phyloP scores from a whole-genome alignment of 2,797 vertebrate genomes.

The Siniperca obscura region DNA sequence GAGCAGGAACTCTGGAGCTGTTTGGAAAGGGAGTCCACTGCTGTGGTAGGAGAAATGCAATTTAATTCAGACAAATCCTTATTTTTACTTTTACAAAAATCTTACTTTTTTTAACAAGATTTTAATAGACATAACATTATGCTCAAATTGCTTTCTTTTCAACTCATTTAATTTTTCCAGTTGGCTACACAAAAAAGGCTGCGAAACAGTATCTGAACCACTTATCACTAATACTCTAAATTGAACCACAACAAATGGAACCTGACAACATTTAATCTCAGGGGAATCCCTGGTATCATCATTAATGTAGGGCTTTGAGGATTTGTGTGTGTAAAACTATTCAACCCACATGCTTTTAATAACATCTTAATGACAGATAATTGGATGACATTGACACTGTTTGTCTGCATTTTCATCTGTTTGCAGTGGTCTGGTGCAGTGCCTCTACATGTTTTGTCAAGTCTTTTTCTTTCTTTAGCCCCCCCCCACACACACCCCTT shows the following conservation, averaged over 20 bases:
- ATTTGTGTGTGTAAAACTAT: slow-evolving; percentile 15
- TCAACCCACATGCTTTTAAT: slow-evolving; percentile 30
- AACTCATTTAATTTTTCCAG: background rate
- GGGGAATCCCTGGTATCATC: slow-evolving; percentile 6
- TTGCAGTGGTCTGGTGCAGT: slow-evolving; percentile 19
- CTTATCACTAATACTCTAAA: background rate
- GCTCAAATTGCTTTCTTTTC: background rate
- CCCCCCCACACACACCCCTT: background rate
- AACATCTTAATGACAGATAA: slow-evolving; percentile 40
- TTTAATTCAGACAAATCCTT: slow-evolving; percentile 28
- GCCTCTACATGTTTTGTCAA: slow-evolving; percentile 5
- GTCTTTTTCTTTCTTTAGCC: slow-evolving; percentile 1
- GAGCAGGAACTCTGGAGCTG: slow-evolving; percentile 43
- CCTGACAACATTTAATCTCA: slow-evolving; percentile 15
- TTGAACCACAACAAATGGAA: slow-evolving; percentile 26
- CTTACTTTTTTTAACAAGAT: background rate
- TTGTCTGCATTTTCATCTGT: slow-evolving; percentile 2
- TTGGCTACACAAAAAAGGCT: background rate
- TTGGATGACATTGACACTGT: slow-evolving; percentile 30
- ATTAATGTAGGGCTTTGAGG: slow-evolving; percentile 19
- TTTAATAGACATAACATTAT: background rate
- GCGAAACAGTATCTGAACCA: slow-evolving; percentile 3
- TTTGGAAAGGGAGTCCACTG: slow-evolving; percentile 40
- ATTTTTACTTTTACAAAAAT: too few species aligned
- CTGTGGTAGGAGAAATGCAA: background rate